Base-by-base conservation (phyloP, 2,113 vertebrate genomes). In the Morone saxatilis region DNA sequence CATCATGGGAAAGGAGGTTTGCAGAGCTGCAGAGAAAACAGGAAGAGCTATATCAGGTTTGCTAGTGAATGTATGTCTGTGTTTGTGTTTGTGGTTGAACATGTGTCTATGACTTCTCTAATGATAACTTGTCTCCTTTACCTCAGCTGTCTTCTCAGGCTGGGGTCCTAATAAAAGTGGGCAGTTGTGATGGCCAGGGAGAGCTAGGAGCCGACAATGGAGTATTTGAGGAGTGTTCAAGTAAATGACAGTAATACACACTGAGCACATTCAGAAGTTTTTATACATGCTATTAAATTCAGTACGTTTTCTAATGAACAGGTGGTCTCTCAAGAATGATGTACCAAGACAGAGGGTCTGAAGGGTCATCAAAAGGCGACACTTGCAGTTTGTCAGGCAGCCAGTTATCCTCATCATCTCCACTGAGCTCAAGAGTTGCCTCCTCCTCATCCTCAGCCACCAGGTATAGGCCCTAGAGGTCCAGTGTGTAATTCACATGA, bases 1-100 rank as follows among this genome's bases (percentile, higher is more conserved):
- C 93, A n/a, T 93, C 95, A 70, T 97, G 96, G 96, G 96, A 96
- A 80, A 94, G 83, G 71, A 91, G 93, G 22, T 97, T 96, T 89
- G 76, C 92, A 67, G 95, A 96, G 63, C 93, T 97, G 83, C 94
- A 94, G 76, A 93, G 51, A 81, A 95, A 94, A 60, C 96, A 96
- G 71, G 95, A 95, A 16, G 86, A 88, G 14, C 71, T 97, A 10
- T 88, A 65, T 14, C 78, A 94, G 95, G 96, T 97, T 72, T 31
- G 75, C 31, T 31, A 71, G 57, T 56, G 25, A 69, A 40, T 22
- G 5, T 76, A 51, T 65, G 31, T 67, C 11, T 13, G 53, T 20
- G 40, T 22, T 36, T 14, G 68, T 9, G 59, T 47, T 25, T 25
- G 68, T 14, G 12, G 48, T 31, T 68, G 25, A 76, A 45, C 31